Evolutionary conservation across 2,797 vertebrate species (phyloP).

Genomic region (Echeneis naucrates): DNA sequence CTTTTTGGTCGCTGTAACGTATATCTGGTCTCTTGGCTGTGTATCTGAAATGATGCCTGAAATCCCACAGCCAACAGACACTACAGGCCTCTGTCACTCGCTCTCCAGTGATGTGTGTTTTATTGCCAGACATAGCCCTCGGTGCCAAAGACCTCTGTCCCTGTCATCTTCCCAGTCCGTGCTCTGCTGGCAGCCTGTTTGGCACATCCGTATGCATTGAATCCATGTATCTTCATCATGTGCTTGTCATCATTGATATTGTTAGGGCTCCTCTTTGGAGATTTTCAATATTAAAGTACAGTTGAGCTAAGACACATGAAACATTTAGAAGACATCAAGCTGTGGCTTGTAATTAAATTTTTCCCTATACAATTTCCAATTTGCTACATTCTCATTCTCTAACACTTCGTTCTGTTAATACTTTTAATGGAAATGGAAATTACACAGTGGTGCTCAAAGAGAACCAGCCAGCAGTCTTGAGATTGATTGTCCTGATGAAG

Average conservation of each 20-base stretch:
- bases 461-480: neutral
- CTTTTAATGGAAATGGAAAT: neutral
- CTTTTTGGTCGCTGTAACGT: conserved; percentile 64
- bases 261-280: conserved; percentile 13
- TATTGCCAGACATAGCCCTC: conserved; percentile 41
- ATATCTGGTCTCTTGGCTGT: conserved; percentile 65
- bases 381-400: neutral
- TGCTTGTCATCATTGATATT: conserved; percentile 37
- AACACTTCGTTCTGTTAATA: neutral
- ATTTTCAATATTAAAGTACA: conserved; percentile 19
- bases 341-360: neutral
- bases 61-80: conserved; percentile 60
- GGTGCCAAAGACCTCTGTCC: conserved; percentile 51
- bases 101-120: conserved; percentile 47
- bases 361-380: neutral
- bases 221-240: conserved; percentile 73
- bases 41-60: conserved; percentile 72
- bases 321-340: neutral
- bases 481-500: neutral
- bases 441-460: neutral
- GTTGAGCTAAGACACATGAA: neutral
- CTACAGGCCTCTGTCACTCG: conserved; percentile 41
- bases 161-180: conserved; percentile 9
- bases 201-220: conserved; percentile 42
- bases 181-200: conserved; percentile 55